Conservation (phyloP, 2,797 vertebrate genomes). For the Lepus oiostolus region DNA sequence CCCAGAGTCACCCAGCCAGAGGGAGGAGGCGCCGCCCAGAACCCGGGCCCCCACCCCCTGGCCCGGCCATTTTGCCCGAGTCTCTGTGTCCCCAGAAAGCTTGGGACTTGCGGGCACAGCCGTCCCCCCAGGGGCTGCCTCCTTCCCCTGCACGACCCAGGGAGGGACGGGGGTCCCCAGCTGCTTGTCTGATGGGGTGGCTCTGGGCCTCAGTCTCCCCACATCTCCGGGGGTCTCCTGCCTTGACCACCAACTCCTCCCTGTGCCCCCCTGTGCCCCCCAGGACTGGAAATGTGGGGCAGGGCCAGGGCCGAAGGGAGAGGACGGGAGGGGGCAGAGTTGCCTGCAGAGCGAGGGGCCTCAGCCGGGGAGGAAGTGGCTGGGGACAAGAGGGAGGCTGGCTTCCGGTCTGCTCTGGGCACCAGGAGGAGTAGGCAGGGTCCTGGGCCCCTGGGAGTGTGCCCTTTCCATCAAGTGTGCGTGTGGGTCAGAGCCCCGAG, state of each 20-base stretch:
- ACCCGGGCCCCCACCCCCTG: fast-evolving
- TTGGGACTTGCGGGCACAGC: fast-evolving
- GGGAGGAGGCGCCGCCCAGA: neutral
- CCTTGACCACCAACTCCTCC: neutral
- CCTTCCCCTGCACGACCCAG: fast-evolving
- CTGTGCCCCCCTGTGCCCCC: fast-evolving
- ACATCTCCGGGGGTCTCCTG: neutral
- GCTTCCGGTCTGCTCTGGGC: neutral
- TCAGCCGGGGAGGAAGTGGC: neutral
- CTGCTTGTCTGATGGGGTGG: fast-evolving
- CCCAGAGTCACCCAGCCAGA: neutral
- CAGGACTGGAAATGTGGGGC: fast-evolving
- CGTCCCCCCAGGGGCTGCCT: fast-evolving
- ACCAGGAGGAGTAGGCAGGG: fast-evolving
- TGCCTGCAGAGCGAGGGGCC: fast-evolving
- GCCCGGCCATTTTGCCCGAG: fast-evolving
- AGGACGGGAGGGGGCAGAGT: fast-evolving
- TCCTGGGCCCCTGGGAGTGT: no score
- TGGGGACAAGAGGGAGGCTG: constrained; percentile 2
- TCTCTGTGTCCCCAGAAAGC: neutral
- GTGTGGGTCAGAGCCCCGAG: no score
- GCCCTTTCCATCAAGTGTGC: no score
- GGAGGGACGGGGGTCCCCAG: fast-evolving
- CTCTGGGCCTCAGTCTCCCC: fast-evolving
- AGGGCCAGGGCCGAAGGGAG: neutral